Evolutionary conservation across 2,888 invertebrate species (phyloP), one percentile per base, ranked within the genome.

Genomic region (Hemicrepidius hirtus): DNA sequence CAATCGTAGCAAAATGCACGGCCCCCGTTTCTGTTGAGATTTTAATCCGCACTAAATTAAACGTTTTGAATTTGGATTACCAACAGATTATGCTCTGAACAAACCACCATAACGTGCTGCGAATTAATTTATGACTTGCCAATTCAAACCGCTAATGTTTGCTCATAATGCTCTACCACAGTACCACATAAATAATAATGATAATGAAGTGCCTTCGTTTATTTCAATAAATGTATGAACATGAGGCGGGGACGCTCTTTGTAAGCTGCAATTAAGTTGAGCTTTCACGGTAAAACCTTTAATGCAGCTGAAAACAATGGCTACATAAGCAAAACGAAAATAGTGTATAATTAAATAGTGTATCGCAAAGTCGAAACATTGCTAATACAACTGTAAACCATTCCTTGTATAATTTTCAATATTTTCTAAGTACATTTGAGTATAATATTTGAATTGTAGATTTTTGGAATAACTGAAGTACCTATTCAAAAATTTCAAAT

Each of bases 91-190:
- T 59, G 49, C 24, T 67, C 67, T 37, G 50, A 67, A 46, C 50
- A 57, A 60, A 62, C 67, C 55, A 55, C 63, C 21, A 55, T 28
- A 63, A 63, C 71, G 71, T 67, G 71, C 57, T 28, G 44, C 2
- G 67, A 71, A 71, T 71, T 67, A 71, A 71, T 71, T 71, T 71
- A 71, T 37, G 60, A 44, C 63, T 63, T 63, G 57, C 69, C 69
- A 64, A 69, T 69, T 69, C 60, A 59, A 68, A 49, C 69, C 63
- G 24, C 44, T 55, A 62, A 63, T 64, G 63, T 69, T 32, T 18
- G 46, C 44, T 57, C 69, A 46, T 69, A 69, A 63, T 69, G 44
- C 57, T 68, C 40, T 44, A 41, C 60, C 41, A 21, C 40, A 57
- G 37, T n/a, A n/a, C n/a, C n/a, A 50, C 68, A 64, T 68, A 68